Conservation (phyloP, 53 echinoderm and acorn worm species). For the Paelopatides confundens region DNA sequence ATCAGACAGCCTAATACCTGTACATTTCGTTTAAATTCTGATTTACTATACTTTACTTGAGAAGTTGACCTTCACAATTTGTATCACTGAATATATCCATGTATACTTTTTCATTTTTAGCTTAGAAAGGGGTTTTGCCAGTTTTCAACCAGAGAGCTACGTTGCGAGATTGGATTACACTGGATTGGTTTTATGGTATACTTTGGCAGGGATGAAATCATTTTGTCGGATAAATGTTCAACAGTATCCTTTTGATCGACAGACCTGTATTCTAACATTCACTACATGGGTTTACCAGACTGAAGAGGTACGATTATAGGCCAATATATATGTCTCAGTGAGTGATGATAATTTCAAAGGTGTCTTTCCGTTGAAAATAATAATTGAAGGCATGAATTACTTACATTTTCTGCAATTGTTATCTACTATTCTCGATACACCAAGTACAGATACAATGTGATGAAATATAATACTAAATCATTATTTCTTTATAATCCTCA, state of each 20-base stretch:
- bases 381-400: too few relatives aligned
- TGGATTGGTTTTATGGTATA: not conserved
- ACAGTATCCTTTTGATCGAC: not conserved
- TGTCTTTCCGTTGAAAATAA: too few relatives aligned
- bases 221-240: not conserved
- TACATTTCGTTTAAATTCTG: too few relatives aligned
- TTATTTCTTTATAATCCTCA: constrained; percentile 23
- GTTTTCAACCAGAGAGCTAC: not conserved
- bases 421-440: too few relatives aligned
- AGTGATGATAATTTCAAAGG: too few relatives aligned
- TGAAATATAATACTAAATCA: constrained; percentile 54
- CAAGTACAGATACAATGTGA: not conserved
- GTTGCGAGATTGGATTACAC: not conserved
- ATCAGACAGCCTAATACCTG: too few relatives aligned
- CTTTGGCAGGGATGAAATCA: not conserved
- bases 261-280: not conserved
- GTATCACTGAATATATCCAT: too few relatives aligned
- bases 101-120: not conserved
- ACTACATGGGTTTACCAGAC: not conserved
- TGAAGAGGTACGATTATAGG: too few relatives aligned
- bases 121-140: not conserved
- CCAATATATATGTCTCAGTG: too few relatives aligned
- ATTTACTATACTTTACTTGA: too few relatives aligned
- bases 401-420: too few relatives aligned
- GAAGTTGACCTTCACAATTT: too few relatives aligned